Percentiles rank a stretch among this genome's conserved stretches.
These are phyloP conservation scores for Sylvilagus bachmani DNA, from an alignment of 2,113 vertebrate species.

Conservation along the genomic window DNA sequence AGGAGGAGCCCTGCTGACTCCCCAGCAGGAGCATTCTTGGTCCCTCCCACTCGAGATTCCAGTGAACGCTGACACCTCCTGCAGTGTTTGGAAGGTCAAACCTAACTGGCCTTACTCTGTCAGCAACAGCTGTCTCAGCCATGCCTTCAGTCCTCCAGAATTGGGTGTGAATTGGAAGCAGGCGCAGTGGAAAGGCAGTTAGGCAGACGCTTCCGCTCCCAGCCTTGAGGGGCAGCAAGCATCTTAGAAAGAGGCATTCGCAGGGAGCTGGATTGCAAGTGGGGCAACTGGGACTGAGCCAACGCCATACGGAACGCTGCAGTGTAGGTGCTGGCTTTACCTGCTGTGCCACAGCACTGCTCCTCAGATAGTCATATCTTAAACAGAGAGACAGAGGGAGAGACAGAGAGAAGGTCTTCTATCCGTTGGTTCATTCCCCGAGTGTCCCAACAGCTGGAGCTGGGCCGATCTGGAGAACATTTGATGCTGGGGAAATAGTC, in stretches of 20 bases:
- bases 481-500: not conserved
- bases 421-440: too few relatives aligned
- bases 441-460: too few relatives aligned
- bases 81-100: not conserved
- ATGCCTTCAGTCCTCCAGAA: not conserved
- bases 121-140: not conserved
- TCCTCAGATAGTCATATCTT: too few relatives aligned
- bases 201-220: fast-evolving
- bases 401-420: too few relatives aligned
- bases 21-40: fast-evolving
- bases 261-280: too few relatives aligned
- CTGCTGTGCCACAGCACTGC: too few relatives aligned
- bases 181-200: fast-evolving
- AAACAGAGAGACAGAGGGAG: not conserved
- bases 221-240: fast-evolving
- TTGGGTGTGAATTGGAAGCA: not conserved
- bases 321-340: too few relatives aligned
- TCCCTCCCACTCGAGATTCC: not conserved
- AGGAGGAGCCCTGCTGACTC: not conserved
- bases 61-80: fast-evolving
- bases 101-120: not conserved
- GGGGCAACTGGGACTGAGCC: too few relatives aligned
- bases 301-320: too few relatives aligned
- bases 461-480: not conserved
- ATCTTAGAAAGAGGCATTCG: too few relatives aligned